Evolutionary conservation across 92 coral and sea anemone species (phyloP), one percentile per base, ranked within the genome.

Genomic region (Bergia puertoricense): DNA sequence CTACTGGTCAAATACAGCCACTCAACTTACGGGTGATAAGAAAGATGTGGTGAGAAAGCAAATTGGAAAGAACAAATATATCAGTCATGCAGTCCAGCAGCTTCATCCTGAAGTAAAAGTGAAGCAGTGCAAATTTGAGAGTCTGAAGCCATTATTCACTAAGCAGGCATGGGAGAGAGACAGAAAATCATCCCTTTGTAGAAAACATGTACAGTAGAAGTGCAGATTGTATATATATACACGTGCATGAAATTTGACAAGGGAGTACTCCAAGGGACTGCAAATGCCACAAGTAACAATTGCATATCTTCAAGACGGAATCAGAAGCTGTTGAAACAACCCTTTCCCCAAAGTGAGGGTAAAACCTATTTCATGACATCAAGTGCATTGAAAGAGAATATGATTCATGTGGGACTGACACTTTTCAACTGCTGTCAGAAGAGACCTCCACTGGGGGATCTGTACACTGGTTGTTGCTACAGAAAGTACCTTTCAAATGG

Each of bases 401-500:
- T 68, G 74, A 68, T 68, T 68, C 74, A 68, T 68, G 74, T 68
- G 74, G 74, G 74, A 68, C 74, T 68, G 74, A 68, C 74, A 68
- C 74, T 38, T 68, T 68, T 68, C 74, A 68, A 68, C 74, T 68
- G 74, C 74, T 68, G 74, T 68, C 74, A 68, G 74, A 68, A 68
- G 74, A 68, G 74, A 68, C 74, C 74, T 68, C 74, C 74, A 68
- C 74, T 68, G 74, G 74, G 74, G 74, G 74, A 68, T 68, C 74
- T 68, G 74, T 68, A 68, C 74, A 68, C 74, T 68, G 74, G 74
- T 68, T 68, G 74, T 68, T 68, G 74, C 74, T 68, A 68, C 74
- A 68, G 89, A 62, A 86, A 86, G 76, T 86, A 68, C 81, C 81
- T 77, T 85, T 30, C 42, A 74, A 86, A 71, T 77, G 89, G 89